phyloP scores from a whole-genome alignment of 1,140 invertebrate genomes.

The Drosophila mayri region DNA sequence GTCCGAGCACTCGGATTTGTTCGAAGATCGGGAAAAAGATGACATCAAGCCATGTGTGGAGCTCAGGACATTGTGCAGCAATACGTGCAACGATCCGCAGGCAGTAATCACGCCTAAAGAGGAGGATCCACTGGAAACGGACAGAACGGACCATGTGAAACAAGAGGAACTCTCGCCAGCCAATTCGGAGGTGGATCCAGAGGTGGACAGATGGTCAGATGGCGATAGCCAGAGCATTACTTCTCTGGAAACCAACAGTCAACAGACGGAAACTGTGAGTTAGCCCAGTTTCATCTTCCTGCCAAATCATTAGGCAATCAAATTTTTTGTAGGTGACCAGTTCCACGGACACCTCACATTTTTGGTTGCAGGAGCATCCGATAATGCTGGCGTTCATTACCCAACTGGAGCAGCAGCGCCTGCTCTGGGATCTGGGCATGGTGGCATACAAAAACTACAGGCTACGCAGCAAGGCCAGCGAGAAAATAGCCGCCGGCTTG shows the following conservation, averaged over 20 bases:
- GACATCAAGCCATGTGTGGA: neutral
- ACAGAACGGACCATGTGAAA: neutral
- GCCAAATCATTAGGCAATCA: neutral
- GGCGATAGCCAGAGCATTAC: neutral
- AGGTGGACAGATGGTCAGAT: neutral
- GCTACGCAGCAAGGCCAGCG: slow-evolving; percentile 11
- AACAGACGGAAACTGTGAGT: neutral
- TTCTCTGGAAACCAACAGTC: neutral
- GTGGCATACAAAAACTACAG: slow-evolving; percentile 27
- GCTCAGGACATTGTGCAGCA: neutral
- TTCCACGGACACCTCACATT: neutral
- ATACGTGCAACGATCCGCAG: neutral
- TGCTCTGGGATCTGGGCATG: slow-evolving; percentile 39
- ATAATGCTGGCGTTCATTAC: slow-evolving; percentile 46
- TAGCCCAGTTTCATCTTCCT: neutral
- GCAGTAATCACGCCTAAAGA: neutral
- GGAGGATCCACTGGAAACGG: neutral
- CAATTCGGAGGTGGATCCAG: neutral
- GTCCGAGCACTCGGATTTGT: slow-evolving; percentile 16
- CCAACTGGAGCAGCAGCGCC: slow-evolving; percentile 24
- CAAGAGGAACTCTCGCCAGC: neutral
- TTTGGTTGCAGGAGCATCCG: slow-evolving; percentile 46
- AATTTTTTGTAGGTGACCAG: neutral
- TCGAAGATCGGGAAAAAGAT: neutral
- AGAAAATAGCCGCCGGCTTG: slow-evolving; percentile 13